Evolutionary conservation across 2,113 vertebrate genomes (phyloP).

Genomic region (Gavia stellata): DNA sequence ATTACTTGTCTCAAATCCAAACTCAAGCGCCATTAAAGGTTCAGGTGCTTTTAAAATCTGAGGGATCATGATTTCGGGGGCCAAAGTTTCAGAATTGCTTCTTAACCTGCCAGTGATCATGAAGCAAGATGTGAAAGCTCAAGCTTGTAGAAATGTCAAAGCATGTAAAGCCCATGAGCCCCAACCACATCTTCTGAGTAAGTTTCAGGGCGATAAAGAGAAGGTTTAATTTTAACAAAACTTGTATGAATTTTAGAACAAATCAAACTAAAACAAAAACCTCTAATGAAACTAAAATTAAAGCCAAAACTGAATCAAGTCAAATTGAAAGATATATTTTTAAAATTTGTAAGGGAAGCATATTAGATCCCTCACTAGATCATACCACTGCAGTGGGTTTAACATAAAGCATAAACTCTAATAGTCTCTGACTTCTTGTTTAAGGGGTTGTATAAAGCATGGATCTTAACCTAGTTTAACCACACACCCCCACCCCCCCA

Average conservation of each 20-base stretch:
- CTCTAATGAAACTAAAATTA: neutral
- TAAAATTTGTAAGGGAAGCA: accelerated
- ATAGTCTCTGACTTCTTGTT: neutral
- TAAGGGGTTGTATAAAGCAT: neutral
- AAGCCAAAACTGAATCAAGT: neutral
- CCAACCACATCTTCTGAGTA: neutral
- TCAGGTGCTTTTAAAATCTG: neutral
- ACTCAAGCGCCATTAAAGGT: neutral
- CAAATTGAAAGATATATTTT: neutral
- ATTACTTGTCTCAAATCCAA: neutral
- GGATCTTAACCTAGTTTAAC: neutral
- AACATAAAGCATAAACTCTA: neutral
- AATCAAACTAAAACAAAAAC: neutral
- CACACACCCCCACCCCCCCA: accelerated
- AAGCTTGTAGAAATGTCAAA: neutral
- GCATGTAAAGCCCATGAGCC: neutral
- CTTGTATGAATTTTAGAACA: neutral
- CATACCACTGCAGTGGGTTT: neutral
- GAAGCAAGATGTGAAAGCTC: neutral
- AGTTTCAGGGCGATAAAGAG: neutral
- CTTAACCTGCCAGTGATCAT: neutral
- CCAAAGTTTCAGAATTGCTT: neutral
- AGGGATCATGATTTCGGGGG: neutral
- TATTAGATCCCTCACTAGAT: neutral
- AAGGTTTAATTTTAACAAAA: neutral